A percentile compares a stretch with the other conserved stretches of the same genome.
phyloP scores from a whole-genome alignment of 2,113 vertebrate genomes.

The Melanotaenia duboulayi region DNA sequence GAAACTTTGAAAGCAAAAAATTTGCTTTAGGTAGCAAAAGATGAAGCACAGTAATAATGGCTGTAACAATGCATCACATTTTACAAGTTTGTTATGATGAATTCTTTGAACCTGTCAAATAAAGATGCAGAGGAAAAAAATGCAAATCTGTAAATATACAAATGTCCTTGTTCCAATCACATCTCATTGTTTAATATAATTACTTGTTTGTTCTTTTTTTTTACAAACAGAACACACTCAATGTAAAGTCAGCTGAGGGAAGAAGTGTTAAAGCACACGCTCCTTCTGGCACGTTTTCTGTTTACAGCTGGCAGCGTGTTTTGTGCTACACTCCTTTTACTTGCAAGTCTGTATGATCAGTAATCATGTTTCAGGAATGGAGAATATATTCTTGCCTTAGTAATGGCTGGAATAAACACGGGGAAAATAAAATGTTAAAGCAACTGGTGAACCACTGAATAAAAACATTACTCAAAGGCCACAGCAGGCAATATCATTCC shows the following conservation, averaged over 20 bases:
- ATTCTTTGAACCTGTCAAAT: neutral
- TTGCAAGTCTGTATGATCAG: neutral
- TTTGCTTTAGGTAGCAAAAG: neutral
- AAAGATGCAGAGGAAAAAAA: neutral
- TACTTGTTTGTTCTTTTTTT: neutral
- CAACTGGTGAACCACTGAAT: constrained; percentile 46
- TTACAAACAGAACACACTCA: neutral
- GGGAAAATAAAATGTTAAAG: constrained; percentile 54
- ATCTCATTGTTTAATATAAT: neutral
- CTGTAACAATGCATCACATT: no score
- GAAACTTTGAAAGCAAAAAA: neutral
- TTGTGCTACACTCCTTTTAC: constrained; percentile 21
- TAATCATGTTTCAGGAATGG: constrained; percentile 35
- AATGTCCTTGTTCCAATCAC: neutral
- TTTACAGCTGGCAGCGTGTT: constrained; percentile 12
- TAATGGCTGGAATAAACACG: constrained; percentile 46
- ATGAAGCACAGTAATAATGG: no score
- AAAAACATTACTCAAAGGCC: constrained; percentile 62
- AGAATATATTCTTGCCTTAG: constrained; percentile 41
- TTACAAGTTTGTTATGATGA: no score
- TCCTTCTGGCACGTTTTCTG: constrained; percentile 1
- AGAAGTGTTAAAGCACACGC: neutral
- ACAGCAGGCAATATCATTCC: constrained; percentile 56
- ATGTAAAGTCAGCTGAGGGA: neutral
- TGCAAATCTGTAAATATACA: neutral